Evolutionary conservation across 2,797 vertebrate species (phyloP), one percentile per base, ranked within the genome.

Genomic region (Lateolabrax maculatus): DNA sequence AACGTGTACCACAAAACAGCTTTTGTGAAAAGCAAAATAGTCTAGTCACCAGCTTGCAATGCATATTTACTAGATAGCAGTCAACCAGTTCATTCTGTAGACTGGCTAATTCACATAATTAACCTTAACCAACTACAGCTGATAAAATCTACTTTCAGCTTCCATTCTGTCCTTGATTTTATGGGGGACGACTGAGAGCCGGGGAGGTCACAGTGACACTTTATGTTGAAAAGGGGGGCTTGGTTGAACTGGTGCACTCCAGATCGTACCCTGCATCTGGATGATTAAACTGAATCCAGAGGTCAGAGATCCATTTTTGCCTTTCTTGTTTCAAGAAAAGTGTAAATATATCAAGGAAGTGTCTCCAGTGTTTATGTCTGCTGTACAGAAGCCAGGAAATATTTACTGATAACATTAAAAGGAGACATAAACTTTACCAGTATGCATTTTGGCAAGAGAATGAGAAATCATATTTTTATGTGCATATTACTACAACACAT

Each of bases 361-460:
- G 34, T 49, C 9, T 34, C 0, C 29, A 51, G 23, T 19, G 13
- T 62, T 15, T n/a, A 2, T 9, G 10, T 58, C 37, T 56, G 6
- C 34, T 46, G 27, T 21, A 39, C 9, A 73, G 36, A 41, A 61
- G 4, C 53, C 29, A 64, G 67, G 9, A n/a, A 29, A 71, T 58
- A 51, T 81, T 73, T 63, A 63, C 23, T 44, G 25, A 53, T 29
- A 55, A 39, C 27, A 39, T 58, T 29, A 19, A 44, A 44, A 62
- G 51, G 21, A 43, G n/a, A 7, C 6, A 62, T 43, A 49, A 66
- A 67, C 44, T 77, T 77, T 25, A 57, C 21, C 64, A 60, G 7
- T 9, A 21, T 69, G 9, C 3, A 27, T 68, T 60, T 70, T 79
- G 55, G 46, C 16, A 63, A 16, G 39, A 49, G 21, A 63, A n/a